Evolutionary conservation across 2,888 invertebrate species (phyloP), one percentile per base, ranked within the genome.

Genomic region (Pycnomerus fuliginosus): DNA sequence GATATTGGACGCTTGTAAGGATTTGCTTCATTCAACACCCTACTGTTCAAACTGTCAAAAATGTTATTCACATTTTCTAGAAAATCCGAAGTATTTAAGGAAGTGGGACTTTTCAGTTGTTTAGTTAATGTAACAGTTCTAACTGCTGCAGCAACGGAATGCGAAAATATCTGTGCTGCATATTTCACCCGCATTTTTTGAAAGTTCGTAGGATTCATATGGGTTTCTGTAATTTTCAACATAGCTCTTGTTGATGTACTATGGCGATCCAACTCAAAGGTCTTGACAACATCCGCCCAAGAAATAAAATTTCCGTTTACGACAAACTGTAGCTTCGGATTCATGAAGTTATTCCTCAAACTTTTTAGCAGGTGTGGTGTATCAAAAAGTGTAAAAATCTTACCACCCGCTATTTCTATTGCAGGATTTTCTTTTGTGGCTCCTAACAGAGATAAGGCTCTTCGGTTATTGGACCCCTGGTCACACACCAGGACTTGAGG

Each of bases 21-120:
- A 32, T 48, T 46, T 1, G 44, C 17, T 5, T 48, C 43, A 22
- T 14, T 5, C 15, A 48, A 22, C 11, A 28, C 27, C 25, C 48
- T 25, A 24, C 44, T 50, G 23, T 50, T 50, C 13, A 50, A 38
- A n/a, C 24, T 32, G 17, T 51, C 49, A 37, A 46, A 53, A 40
- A 44, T 44, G 7, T 44, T 37, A 17, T 53, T 44, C 14, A 52
- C 36, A 7, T 40, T 44, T 38, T 48, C 16, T 16, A 53, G 30
- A 32, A 52, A 53, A 4, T 44, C 33, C 16, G 40, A 40, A 1
- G 51, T 53, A 22, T 52, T 23, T 16, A 24, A 3, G 5, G 43
- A 29, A 20, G 53, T 46, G 7, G 24, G 22, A 31, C 35, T 43
- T 23, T 17, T 15, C 11, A 43, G 22, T 25, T 51, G 32, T n/a